Percentiles rank a stretch among this genome's conserved stretches.
Conservation (phyloP, 1,140 invertebrate genomes). For the Papilio glaucus region DNA sequence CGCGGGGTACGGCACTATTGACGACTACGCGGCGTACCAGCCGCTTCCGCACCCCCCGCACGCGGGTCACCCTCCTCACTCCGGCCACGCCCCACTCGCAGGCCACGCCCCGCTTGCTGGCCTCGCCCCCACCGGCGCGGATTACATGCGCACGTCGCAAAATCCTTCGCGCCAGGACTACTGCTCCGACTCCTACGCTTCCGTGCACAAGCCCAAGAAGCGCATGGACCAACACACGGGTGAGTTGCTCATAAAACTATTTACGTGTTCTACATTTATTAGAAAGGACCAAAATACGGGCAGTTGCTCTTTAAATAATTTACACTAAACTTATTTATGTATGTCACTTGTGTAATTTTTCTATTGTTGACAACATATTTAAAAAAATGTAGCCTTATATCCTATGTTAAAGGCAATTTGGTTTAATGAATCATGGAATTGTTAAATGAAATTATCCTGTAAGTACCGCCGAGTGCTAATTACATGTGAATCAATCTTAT, state of each 20-base stretch:
- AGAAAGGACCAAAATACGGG: too few relatives aligned
- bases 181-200: slow-evolving; percentile 92
- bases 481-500: too few relatives aligned
- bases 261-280: background rate
- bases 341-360: too few relatives aligned
- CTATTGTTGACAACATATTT: too few relatives aligned
- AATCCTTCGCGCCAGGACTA: slow-evolving; percentile 93
- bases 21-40: slow-evolving; percentile 94
- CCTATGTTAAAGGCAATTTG: too few relatives aligned
- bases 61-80: slow-evolving; percentile 86
- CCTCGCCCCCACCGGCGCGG: slow-evolving; percentile 87
- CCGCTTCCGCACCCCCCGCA: slow-evolving; percentile 88
- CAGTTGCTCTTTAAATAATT: too few relatives aligned
- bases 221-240: slow-evolving; percentile 91
- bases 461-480: background rate
- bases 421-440: too few relatives aligned
- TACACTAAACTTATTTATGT: too few relatives aligned
- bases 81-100: slow-evolving; percentile 90
- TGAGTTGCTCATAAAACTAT: slow-evolving; percentile 69
- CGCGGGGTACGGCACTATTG: slow-evolving; percentile 91
- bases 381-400: too few relatives aligned
- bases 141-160: slow-evolving; percentile 88
- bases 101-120: slow-evolving; percentile 86
- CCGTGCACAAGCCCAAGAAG: slow-evolving; percentile 94
- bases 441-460: background rate